phyloP scores from a whole-genome alignment of 2,888 invertebrate species.

The Ecdyonurus torrentis region DNA sequence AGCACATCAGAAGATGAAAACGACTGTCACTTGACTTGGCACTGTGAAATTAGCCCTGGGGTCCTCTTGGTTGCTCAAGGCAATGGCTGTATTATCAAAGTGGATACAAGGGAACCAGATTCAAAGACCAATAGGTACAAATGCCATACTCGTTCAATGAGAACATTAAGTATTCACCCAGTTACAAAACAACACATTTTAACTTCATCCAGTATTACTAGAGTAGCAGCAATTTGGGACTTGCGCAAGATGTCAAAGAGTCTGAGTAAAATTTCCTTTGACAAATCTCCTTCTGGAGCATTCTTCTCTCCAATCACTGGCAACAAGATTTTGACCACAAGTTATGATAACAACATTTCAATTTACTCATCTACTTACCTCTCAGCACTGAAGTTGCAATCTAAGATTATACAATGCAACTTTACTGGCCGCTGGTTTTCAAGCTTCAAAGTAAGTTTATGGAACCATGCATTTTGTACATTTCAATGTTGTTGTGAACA shows the following conservation, averaged over 20 bases:
- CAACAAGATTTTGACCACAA: constrained; percentile 24
- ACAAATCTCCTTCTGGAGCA: constrained; percentile 16
- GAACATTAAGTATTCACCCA: constrained; percentile 25
- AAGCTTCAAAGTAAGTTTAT: constrained; percentile 21
- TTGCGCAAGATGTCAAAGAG: background rate
- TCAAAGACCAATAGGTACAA: no score
- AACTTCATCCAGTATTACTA: constrained; percentile 17
- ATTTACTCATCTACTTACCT: constrained; percentile 13
- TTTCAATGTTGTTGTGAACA: no score
- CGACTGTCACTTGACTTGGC: background rate
- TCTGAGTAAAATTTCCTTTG: background rate
- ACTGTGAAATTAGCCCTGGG: background rate
- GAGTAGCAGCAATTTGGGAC: background rate
- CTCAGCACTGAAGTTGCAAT: background rate
- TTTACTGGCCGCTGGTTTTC: constrained; percentile 29
- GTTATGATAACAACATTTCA: constrained; percentile 24
- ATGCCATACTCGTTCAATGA: constrained; percentile 18
- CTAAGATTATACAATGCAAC: constrained; percentile 24
- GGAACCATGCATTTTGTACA: no score
- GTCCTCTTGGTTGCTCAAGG: background rate
- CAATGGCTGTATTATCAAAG: background rate
- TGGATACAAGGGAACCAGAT: background rate
- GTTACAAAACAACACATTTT: constrained; percentile 22
- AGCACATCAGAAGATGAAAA: background rate
- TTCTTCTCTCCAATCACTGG: constrained; percentile 27